phyloP scores from a whole-genome alignment of 1,140 invertebrate genomes.

The Neodiprion fabricii region DNA sequence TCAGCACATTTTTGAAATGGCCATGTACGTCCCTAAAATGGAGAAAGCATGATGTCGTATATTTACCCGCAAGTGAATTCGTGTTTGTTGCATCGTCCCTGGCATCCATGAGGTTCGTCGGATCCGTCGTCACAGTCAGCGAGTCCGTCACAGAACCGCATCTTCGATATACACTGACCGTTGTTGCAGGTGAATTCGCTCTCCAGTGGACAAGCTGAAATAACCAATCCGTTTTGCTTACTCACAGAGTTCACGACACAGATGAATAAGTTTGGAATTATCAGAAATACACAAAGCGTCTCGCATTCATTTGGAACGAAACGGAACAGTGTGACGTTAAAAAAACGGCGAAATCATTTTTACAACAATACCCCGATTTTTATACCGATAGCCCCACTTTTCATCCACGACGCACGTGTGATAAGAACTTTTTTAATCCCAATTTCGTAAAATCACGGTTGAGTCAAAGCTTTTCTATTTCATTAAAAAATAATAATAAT shows the following conservation, averaged over 20 bases:
- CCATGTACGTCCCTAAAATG: too few relatives aligned
- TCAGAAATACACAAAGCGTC: too few relatives aligned
- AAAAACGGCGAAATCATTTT: background rate
- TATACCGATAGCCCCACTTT: background rate
- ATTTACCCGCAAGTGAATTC: conserved; percentile 63
- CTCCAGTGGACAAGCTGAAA: conserved; percentile 57
- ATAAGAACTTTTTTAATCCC: too few relatives aligned
- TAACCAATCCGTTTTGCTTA: conserved; percentile 19
- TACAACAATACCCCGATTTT: background rate
- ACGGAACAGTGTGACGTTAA: background rate
- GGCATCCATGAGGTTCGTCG: conserved; percentile 71
- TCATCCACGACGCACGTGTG: too few relatives aligned
- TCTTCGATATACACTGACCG: conserved; percentile 67
- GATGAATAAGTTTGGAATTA: conserved; percentile 10
- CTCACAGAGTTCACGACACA: conserved; percentile 18
- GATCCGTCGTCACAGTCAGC: conserved; percentile 71
- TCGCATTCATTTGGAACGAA: too few relatives aligned
- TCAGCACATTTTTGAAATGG: too few relatives aligned
- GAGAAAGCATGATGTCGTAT: too few relatives aligned
- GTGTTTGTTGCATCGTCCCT: conserved; percentile 62
- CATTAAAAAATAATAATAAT: too few relatives aligned
- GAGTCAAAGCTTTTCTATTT: too few relatives aligned
- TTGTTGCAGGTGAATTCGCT: conserved; percentile 67
- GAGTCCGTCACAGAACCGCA: conserved; percentile 70
- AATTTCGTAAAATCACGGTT: too few relatives aligned